A percentile compares a stretch with the other conserved stretches of the same genome.
These are phyloP conservation scores for Nephila pilipes DNA, from an alignment of 1,140 invertebrate genomes.

Conservation along the genomic window DNA sequence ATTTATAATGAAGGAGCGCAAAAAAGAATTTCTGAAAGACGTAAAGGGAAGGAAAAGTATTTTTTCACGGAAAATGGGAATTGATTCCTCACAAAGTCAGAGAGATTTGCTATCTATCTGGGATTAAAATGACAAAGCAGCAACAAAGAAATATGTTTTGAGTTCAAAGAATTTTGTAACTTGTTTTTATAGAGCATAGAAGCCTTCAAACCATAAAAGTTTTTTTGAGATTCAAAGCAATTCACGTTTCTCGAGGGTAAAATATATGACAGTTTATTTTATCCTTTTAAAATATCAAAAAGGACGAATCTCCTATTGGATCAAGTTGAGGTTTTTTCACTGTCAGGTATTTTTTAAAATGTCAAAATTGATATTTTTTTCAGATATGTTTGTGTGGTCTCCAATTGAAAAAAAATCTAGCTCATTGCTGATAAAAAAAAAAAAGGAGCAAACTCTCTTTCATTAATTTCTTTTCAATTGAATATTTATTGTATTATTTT, in stretches of 20 bases:
- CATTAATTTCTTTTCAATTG: not conserved
- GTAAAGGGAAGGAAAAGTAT: not conserved
- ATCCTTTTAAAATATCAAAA: conserved; percentile 24
- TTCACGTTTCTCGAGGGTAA: not conserved
- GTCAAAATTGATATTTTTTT: conserved; percentile 14
- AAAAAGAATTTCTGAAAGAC: no score
- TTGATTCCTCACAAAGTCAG: not conserved
- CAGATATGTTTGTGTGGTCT: not conserved
- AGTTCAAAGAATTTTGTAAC: not conserved
- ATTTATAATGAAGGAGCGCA: no score
- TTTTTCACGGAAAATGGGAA: not conserved
- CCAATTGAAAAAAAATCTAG: not conserved
- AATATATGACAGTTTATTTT: conserved; percentile 28
- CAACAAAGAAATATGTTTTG: not conserved
- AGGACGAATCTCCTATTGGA: not conserved
- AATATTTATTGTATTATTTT: not conserved
- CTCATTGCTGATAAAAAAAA: not conserved
- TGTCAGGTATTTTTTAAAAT: conserved; percentile 26
- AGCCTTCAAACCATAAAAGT: not conserved
- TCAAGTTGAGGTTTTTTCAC: not conserved
- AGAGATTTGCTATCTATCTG: not conserved
- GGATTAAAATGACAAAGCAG: not conserved
- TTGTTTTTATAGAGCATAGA: not conserved
- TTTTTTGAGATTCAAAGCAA: conserved; percentile 4
- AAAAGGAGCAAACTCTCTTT: no score